phyloP scores from a whole-genome alignment of 2,113 vertebrate species.

The Phalacrocorax brasilianus region DNA sequence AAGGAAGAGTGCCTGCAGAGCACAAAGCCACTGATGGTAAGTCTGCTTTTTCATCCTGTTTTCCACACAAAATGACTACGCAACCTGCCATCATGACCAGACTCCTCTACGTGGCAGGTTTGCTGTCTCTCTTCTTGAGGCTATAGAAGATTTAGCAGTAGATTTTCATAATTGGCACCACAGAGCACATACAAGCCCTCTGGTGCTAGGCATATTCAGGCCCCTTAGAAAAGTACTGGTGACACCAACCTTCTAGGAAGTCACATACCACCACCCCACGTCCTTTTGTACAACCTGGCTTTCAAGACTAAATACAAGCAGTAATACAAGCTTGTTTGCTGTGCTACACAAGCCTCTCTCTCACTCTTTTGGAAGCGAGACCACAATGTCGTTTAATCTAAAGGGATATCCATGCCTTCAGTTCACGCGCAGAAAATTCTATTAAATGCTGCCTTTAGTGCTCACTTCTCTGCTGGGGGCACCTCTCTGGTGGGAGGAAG shows the following conservation, averaged over 20 bases:
- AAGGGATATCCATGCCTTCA: neutral
- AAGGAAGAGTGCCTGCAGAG: neutral
- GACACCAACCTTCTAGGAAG: neutral
- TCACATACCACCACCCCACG: accelerated
- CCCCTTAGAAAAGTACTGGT: neutral
- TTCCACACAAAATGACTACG: neutral
- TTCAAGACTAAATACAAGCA: neutral
- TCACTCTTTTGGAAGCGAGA: neutral
- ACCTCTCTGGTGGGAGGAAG: neutral
- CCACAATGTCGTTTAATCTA: neutral
- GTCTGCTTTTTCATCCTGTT: neutral
- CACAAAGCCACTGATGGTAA: neutral
- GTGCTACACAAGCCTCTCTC: neutral
- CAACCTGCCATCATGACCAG: neutral
- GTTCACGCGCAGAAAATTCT: neutral
- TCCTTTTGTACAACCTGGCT: neutral
- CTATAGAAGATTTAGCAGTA: neutral
- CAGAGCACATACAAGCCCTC: neutral
- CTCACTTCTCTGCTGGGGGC: neutral
- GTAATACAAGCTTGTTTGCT: neutral
- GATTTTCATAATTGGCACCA: neutral
- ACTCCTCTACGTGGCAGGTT: neutral
- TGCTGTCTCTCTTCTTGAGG: neutral
- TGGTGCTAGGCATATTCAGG: neutral
- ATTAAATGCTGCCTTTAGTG: neutral